Base-by-base conservation (phyloP, 2,113 vertebrate genomes). In the Neogobius melanostomus region DNA sequence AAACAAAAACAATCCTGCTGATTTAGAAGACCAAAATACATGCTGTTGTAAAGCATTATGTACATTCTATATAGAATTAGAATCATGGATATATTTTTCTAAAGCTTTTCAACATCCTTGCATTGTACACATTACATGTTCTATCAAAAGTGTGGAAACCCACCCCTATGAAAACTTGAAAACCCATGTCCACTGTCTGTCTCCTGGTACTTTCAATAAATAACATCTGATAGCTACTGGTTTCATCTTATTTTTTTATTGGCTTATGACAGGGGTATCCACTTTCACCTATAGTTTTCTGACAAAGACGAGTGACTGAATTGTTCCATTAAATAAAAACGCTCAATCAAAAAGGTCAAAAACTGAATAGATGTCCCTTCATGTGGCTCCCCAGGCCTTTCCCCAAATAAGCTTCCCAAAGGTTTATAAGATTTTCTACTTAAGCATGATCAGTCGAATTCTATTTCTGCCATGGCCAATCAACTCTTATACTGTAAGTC, bases 21-120 rank as follows among this genome's bases (percentile, higher is more conserved):
- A 75, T 66, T 16, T 43, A 68, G 9, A 60, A 77, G 56, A 43
- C 8, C 10, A 54, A 52, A 71, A 63, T 47, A 57, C 14, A 66
- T 73, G 48, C 16, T 69, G 14, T 64, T 52, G 6, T 81, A 50
- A 50, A 14, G 73, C 1, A 21, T 53, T 51, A 80, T 77, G 76
- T 56, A 49, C 16, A 43, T 67, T 74, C 3, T n/a, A 9, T 69
- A 45, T 43, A 72, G 11, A 21, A 54, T 8, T 64, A 44, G 51
- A 36, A 47, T 57, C 0, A n/a, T 28, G 5, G 4, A 57, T 62
- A 28, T 28, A 66, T 68, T 36, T 59, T 49, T 76, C 72, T 54
- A 5, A 67, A 69, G 61, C 1, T 43, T 63, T 15, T 4, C 49
- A 51, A 11, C 12, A 44, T 44, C 44, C 12, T 61, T 61, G 36